Base-by-base conservation (phyloP, 2,888 invertebrate genomes). In the Drosophila colorata region DNA sequence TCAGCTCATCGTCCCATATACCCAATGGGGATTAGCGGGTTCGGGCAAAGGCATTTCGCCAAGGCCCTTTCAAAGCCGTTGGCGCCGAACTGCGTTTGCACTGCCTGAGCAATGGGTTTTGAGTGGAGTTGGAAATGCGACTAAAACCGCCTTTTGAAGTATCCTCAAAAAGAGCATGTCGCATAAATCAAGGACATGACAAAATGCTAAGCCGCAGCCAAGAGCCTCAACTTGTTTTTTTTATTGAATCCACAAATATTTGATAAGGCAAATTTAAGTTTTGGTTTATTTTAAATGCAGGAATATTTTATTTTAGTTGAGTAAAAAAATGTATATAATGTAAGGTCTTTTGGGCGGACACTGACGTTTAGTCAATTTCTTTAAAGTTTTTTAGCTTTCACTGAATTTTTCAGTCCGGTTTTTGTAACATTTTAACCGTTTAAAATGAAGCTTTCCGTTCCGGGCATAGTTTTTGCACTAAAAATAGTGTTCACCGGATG, bases 101-200 rank as follows among this genome's bases (percentile, higher is more conserved):
- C 25, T 28, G 2, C 2, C 8, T 28, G 28, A 8, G 28, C 9
- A 28, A 41, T 55, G 38, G 28, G 7, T n/a, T 56, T 37, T 3
- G 13, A 23, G 28, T 43, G 28, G 8, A 16, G 33, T 8, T 18
- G 40, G 11, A 37, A 16, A 16, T 25, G 16, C 23, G 47, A 11
- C 46, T 11, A 44, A 28, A 41, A 43, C 28, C 25, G 40, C 16
- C 41, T 55, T 53, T 43, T 7, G 35, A 16, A 35, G 8, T 38
- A 49, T 25, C 41, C 18, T 11, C 25, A 53, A 41, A 9, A 43
- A 18, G 52, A 35, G 52, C 37, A 38, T 16, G 48, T 13, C 48
- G 46, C 60, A 37, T 51, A 52, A 48, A 55, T 61, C 51, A 56
- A 60, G 53, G 53, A 59, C 43, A 33, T 23, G 57, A 47, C 40